A percentile compares a stretch with the other conserved stretches of the same genome.
These are phyloP conservation scores for Onychomys leucogaster DNA, from an alignment of 2,797 vertebrate species.

Conservation along the genomic window DNA sequence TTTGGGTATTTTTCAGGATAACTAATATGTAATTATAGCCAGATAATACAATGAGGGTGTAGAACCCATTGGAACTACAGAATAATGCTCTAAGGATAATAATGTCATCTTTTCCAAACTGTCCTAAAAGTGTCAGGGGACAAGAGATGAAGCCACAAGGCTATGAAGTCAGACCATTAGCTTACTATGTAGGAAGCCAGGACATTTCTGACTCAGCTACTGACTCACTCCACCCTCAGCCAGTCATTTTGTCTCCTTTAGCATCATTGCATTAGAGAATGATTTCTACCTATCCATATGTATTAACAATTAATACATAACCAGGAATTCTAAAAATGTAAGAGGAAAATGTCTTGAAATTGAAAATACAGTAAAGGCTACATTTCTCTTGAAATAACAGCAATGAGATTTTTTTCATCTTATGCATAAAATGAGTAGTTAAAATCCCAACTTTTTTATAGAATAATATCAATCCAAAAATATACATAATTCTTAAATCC, in stretches of 20 bases:
- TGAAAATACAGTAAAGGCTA: neutral
- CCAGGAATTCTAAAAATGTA: neutral
- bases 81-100: neutral
- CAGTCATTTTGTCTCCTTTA: constrained; percentile 31
- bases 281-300: neutral
- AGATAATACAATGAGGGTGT: neutral
- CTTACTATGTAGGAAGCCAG: constrained; percentile 35
- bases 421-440: neutral
- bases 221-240: neutral
- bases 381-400: constrained; percentile 12
- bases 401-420: neutral
- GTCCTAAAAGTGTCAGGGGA: neutral
- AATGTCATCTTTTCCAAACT: constrained; percentile 5
- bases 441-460: neutral
- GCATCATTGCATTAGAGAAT: neutral
- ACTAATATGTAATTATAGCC: neutral
- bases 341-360: neutral
- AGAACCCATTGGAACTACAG: neutral
- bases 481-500: neutral
- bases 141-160: neutral
- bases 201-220: constrained; percentile 1
- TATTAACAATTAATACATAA: constrained; percentile 35
- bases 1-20: constrained; percentile 13
- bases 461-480: neutral
- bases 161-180: neutral